Evolutionary conservation across 2,888 invertebrate species (phyloP).

Genomic region (Campoletis raptor): DNA sequence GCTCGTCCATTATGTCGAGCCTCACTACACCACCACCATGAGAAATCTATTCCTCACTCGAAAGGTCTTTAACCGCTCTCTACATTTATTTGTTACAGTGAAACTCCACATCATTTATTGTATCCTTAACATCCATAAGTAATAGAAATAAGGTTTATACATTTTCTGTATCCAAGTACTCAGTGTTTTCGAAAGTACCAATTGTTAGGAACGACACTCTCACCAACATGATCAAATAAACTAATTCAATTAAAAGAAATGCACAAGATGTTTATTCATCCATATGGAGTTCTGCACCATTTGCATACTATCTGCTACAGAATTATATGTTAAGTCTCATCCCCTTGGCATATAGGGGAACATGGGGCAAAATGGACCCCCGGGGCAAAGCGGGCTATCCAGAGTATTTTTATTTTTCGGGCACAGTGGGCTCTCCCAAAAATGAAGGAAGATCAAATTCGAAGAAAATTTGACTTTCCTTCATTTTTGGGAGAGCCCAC

Average conservation of each 20-base stretch:
- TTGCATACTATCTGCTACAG: conserved; percentile 4
- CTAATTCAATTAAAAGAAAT: no score
- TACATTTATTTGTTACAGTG: conserved; percentile 39
- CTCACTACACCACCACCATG: conserved; percentile 21
- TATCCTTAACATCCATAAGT: conserved; percentile 24
- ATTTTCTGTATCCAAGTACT: conserved; percentile 1
- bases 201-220: conserved; percentile 8
- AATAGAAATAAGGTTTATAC: conserved; percentile 17
- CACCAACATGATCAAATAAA: conserved; percentile 16
- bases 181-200: not conserved
- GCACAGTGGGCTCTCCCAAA: no score
- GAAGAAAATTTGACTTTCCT: no score
- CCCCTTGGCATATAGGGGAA: not conserved
- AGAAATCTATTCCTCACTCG: conserved; percentile 49
- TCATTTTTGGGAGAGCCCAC: no score
- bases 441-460: no score
- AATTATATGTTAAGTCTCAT: conserved; percentile 20
- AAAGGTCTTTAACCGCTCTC: conserved; percentile 46
- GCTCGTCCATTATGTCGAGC: conserved; percentile 55
- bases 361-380: no score
- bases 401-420: no score
- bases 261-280: conserved; percentile 13
- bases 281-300: not conserved
- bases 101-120: conserved; percentile 20
- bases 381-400: no score